These are phyloP conservation scores for Drosophila ambigua DNA, from an alignment of 1,140 invertebrate species.

Conservation along the genomic window DNA sequence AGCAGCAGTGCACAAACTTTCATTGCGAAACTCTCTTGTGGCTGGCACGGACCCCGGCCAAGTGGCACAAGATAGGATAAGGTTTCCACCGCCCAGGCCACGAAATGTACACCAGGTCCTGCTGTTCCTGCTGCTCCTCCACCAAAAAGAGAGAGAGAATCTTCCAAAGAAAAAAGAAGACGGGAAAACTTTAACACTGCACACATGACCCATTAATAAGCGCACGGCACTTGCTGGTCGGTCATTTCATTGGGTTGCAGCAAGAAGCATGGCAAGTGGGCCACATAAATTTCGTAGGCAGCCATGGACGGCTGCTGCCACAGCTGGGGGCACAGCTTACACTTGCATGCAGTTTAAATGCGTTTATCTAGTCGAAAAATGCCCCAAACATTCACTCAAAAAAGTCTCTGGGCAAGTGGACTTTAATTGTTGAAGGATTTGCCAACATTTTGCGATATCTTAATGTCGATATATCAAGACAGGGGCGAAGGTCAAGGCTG, in stretches of 20 bases:
- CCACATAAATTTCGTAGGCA: slow-evolving; percentile 69
- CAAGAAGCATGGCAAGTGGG: not conserved
- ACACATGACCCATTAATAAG: slow-evolving; percentile 80
- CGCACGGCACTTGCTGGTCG: slow-evolving; percentile 54
- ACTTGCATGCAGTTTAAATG: slow-evolving; percentile 68
- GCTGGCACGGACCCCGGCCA: slow-evolving; percentile 13
- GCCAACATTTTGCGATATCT: not conserved
- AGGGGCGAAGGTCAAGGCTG: not conserved
- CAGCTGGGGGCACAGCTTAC: slow-evolving; percentile 62
- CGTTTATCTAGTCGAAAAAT: slow-evolving; percentile 65
- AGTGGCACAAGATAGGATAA: slow-evolving; percentile 32
- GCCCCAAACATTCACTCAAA: slow-evolving; percentile 42
- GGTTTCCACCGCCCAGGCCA: not conserved
- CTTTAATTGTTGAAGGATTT: slow-evolving; percentile 26
- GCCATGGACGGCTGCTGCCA: slow-evolving; percentile 16
- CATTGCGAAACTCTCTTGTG: slow-evolving; percentile 23
- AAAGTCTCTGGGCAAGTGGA: slow-evolving; percentile 20
- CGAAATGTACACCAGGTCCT: not conserved
- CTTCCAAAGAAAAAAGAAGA: slow-evolving; percentile 7
- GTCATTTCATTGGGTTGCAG: slow-evolving; percentile 48
- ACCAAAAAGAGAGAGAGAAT: slow-evolving; percentile 1
- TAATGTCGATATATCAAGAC: slow-evolving; percentile 5
- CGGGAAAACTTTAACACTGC: slow-evolving; percentile 42
- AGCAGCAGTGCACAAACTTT: slow-evolving; percentile 42
- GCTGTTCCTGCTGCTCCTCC: not conserved